These are phyloP conservation scores for Digitonthophagus gazella DNA, from an alignment of 2,888 invertebrate species.

Conservation along the genomic window DNA sequence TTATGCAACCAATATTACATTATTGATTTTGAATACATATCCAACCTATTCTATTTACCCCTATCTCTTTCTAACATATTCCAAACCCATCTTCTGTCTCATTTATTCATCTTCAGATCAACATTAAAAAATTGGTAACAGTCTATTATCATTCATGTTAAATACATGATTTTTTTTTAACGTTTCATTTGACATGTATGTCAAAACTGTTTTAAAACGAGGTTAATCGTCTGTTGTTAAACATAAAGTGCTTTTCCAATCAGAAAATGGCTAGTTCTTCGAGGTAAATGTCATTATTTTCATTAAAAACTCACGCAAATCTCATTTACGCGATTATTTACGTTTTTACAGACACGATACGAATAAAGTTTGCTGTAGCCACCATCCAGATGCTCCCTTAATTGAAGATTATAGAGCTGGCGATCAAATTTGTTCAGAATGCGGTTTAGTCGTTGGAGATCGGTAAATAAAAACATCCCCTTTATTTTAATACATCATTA, in stretches of 20 bases:
- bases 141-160: too few species aligned
- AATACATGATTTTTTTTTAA: too few species aligned
- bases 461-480: conserved; percentile 72
- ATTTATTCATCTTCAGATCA: too few species aligned
- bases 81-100: too few species aligned
- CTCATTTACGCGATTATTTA: background rate
- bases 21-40: too few species aligned
- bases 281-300: conserved; percentile 55
- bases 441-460: conserved; percentile 99
- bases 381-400: conserved; percentile 93
- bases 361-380: conserved; percentile 84
- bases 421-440: conserved; percentile 98
- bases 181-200: background rate
- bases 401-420: conserved; percentile 99
- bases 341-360: conserved; percentile 57
- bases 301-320: background rate
- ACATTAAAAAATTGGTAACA: too few species aligned
- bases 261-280: conserved; percentile 64
- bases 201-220: background rate
- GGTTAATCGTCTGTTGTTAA: background rate
- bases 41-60: too few species aligned
- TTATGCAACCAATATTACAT: too few species aligned
- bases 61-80: too few species aligned
- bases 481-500: background rate
- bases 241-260: background rate